Percentiles rank a stretch among this genome's conserved stretches.
phyloP scores from a whole-genome alignment of 2,797 vertebrate species.

The Kryptopterus vitreolus region DNA sequence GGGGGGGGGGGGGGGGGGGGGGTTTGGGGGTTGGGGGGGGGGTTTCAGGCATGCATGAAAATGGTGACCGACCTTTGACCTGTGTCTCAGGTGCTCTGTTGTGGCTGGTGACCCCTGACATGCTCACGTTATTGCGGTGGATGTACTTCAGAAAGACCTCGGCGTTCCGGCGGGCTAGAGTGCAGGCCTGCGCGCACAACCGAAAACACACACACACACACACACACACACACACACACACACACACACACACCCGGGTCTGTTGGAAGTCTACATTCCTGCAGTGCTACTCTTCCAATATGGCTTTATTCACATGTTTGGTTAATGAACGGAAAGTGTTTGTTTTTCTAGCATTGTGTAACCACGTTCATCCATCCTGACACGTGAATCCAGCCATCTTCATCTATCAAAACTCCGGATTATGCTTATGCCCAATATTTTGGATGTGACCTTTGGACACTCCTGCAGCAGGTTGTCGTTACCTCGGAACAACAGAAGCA shows the following conservation, averaged over 20 bases:
- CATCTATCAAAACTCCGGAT: neutral
- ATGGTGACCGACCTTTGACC: conserved; percentile 86
- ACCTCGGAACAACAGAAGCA: neutral
- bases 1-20: too few relatives aligned
- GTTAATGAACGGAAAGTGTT: neutral
- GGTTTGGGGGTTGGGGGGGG: too few relatives aligned
- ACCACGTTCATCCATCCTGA: neutral
- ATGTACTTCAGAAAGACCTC: conserved; percentile 99
- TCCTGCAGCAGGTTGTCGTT: neutral
- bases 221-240: too few relatives aligned
- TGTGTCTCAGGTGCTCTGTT: conserved; percentile 93
- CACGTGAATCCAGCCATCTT: neutral
- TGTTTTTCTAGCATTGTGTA: neutral
- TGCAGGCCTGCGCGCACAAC: conserved; percentile 81
- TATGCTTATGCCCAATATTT: neutral
- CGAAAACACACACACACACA: too few relatives aligned
- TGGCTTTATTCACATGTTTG: neutral
- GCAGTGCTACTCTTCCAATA: neutral
- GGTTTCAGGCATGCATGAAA: neutral
- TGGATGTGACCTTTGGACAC: neutral
- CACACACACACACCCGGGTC: too few relatives aligned
- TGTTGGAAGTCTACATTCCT: neutral
- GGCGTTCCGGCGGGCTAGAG: conserved; percentile 88
- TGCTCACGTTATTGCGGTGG: conserved; percentile 96
- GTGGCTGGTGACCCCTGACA: conserved; percentile 91